Evolutionary conservation across 2,797 vertebrate genomes (phyloP).

Genomic region (Propithecus perrieri): DNA sequence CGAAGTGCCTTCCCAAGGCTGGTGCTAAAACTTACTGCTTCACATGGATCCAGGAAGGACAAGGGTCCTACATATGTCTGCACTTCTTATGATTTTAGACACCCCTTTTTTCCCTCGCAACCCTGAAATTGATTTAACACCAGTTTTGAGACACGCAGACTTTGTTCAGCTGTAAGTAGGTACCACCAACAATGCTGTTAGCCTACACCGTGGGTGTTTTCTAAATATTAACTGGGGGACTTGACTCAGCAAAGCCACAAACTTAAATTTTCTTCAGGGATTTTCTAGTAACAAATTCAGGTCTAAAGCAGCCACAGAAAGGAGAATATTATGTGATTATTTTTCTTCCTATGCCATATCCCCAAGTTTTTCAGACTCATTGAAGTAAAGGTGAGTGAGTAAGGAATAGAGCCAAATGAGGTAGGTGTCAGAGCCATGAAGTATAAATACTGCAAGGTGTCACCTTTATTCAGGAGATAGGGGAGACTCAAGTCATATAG

Average conservation of each 20-base stretch:
- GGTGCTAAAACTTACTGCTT: background rate
- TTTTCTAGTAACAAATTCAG: background rate
- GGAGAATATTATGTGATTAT: background rate
- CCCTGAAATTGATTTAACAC: constrained; percentile 68
- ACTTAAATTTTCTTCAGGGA: constrained; percentile 44
- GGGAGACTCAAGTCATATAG: background rate
- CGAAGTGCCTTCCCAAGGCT: background rate
- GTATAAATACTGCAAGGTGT: constrained; percentile 24
- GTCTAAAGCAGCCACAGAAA: constrained; percentile 39
- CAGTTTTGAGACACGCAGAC: constrained; percentile 77
- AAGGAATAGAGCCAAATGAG: background rate
- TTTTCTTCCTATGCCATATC: constrained; percentile 58
- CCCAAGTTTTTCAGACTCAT: constrained; percentile 50
- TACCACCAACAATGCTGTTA: constrained; percentile 14
- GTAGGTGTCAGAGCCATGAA: background rate
- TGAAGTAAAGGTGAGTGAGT: background rate
- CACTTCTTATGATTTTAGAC: constrained; percentile 48
- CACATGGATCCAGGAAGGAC: constrained; percentile 91
- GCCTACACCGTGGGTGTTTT: constrained; percentile 44
- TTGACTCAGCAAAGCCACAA: constrained; percentile 14
- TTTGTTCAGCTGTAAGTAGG: constrained; percentile 62
- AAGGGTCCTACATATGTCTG: constrained; percentile 84
- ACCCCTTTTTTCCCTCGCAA: constrained; percentile 59
- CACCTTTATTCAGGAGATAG: constrained; percentile 20
- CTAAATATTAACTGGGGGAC: background rate